phyloP scores from a whole-genome alignment of 2,797 vertebrate species.

The Bovichtus diacanthus region DNA sequence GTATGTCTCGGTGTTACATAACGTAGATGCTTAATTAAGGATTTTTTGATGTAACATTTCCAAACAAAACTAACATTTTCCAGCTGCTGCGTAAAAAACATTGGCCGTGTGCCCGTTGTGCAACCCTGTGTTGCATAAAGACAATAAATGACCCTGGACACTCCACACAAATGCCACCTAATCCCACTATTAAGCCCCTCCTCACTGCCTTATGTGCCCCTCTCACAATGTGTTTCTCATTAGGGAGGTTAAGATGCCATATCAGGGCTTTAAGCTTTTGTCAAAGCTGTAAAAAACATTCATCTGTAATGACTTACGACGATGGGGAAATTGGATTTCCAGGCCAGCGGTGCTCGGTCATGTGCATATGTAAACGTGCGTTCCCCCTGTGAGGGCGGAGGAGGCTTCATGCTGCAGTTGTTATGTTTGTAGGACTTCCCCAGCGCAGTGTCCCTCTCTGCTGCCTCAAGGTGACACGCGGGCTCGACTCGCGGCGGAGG shows the following conservation, averaged over 20 bases:
- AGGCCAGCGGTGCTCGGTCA: neutral
- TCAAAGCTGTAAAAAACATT: slow-evolving; percentile 1
- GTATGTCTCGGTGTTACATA: too few relatives aligned
- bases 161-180: too few relatives aligned
- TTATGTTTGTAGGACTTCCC: neutral
- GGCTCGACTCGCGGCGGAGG: neutral
- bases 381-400: neutral
- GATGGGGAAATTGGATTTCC: neutral
- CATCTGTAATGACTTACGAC: neutral
- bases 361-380: slow-evolving; percentile 7
- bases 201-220: neutral
- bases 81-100: too few relatives aligned
- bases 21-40: too few relatives aligned
- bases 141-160: too few relatives aligned
- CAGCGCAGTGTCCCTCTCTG: neutral
- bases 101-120: too few relatives aligned
- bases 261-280: neutral
- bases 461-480: slow-evolving; percentile 24
- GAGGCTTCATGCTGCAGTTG: slow-evolving; percentile 1
- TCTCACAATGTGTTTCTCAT: neutral
- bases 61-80: too few relatives aligned
- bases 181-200: too few relatives aligned
- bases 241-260: neutral
- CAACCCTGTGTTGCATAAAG: too few relatives aligned
- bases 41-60: too few relatives aligned